Base-by-base conservation (phyloP, 2,797 vertebrate species). In the Platyrinchus mystaceus region DNA sequence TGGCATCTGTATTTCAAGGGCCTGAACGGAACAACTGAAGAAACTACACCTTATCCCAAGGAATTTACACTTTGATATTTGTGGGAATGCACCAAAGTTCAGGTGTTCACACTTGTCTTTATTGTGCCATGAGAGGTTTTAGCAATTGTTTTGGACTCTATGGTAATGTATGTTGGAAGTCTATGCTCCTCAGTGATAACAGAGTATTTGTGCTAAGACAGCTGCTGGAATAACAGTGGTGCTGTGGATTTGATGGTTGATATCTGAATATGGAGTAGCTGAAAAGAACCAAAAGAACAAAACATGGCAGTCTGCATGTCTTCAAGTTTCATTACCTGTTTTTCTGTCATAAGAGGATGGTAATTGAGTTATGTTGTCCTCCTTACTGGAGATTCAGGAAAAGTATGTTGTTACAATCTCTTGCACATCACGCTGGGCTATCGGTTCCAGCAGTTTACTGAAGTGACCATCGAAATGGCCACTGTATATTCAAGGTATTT, bases 141-240 rank as follows among this genome's bases (percentile, higher is more conserved):
- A 34, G 62, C 28, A 52, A 22, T 44, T 74, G 22, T 32, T 83
- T 60, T 37, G 47, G 66, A 20, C 26, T 77, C 30, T 10, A 1
- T 52, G n/a, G n/a, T 46, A 63, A 69, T 0, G 0, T 46, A 10
- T 3, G 1, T 62, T 36, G 37, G 50, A 50, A 76, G 9, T 53
- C 41, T 69, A 4, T 41, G 14, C 32, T 74, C 15, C 74, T 86
- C 10, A 3, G 37, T 34, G 21, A 12, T 50, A 70, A 47, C 5
- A 44, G 68, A 21, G 27, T 44, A 32, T 67, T 47, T 87, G 47
- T 39, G 50, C 67, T 43, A 30, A 39, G 28, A 60, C 16, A 84
- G 14, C 20, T 41, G 27, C 44, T 79, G 37, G 37, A 60, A 64
- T 39, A 21, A n/a, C 46, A 46, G 10, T 20, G 26, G 34, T 52